Conservation (phyloP, 1,140 invertebrate genomes). For the Myzus persicae region DNA sequence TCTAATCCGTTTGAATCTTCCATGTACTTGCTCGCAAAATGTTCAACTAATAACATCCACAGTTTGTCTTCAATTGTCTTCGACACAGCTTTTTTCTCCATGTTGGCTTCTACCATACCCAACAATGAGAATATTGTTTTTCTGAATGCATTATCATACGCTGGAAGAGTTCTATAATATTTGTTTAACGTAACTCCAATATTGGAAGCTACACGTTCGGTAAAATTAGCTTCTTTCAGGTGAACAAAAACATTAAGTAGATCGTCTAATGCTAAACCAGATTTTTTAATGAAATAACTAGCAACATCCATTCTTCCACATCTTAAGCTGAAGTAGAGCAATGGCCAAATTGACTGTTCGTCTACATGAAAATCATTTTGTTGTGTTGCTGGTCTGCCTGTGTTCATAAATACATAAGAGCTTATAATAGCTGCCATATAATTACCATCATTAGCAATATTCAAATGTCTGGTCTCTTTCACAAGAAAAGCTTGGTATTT, state of each 20-base stretch:
- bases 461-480: constrained; percentile 47
- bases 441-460: neutral
- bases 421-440: constrained; percentile 24
- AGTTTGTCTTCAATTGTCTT: constrained; percentile 50
- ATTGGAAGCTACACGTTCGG: neutral
- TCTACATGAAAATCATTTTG: constrained; percentile 35
- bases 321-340: constrained; percentile 28
- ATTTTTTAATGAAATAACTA: constrained; percentile 24
- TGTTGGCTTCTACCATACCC: constrained; percentile 45
- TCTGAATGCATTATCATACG: constrained; percentile 37
- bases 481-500: constrained; percentile 41
- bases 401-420: constrained; percentile 33
- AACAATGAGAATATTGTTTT: constrained; percentile 48
- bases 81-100: constrained; percentile 21
- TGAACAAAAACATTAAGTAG: constrained; percentile 32
- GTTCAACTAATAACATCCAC: constrained; percentile 48
- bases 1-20: constrained; percentile 47
- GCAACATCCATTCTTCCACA: constrained; percentile 47
- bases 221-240: constrained; percentile 13
- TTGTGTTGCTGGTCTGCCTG: neutral
- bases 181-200: constrained; percentile 15
- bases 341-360: constrained; percentile 44
- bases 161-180: constrained; percentile 40
- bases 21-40: constrained; percentile 27
- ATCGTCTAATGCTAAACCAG: constrained; percentile 27